Evolutionary conservation across 1,140 invertebrate genomes (phyloP), one percentile per base, ranked within the genome.

Genomic region (Drosophila miranda): DNA sequence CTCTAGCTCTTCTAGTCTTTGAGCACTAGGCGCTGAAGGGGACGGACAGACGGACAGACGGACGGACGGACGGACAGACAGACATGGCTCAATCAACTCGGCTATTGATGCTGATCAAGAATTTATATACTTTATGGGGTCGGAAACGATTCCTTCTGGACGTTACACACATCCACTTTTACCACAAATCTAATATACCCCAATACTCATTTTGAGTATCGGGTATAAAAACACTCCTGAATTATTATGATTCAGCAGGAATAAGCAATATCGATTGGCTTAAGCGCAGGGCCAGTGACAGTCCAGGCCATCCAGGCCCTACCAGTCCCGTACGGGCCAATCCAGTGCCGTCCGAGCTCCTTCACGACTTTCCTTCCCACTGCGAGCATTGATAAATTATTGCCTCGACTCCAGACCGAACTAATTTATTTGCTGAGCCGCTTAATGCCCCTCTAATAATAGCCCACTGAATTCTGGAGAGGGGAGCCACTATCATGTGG

Each of bases 341-440:
- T 8, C 44, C 60, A 34, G n/a, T n/a, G n/a, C 23, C 50, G 16
- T 41, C 11, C 45, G 16, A 50, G 45, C n/a, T 56, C 49, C 56
- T 66, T 28, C 45, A 26, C 14, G 51, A 23, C 3, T 38, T 13
- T 5, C 66, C 62, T 42, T 34, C 50, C 66, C 62, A 64, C 54
- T 44, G 50, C 41, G 45, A 51, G 49, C 45, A 30, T 34, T 84
- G 67, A 84, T 84, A 84, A 84, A 86, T 84, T 76, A 80, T 86
- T 43, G 66, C 72, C 54, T 58, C 66, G 79, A 58, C 54, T 72
- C 49, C 76, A 76, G 81, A 68, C 58, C 64, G 55, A 84, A 80
- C 76, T 84, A 84, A 84, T 86, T 84, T 84, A 84, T 84, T 84
- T 84, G 72, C 72, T 80, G 59, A 84, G 80, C 76, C 76, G 62